phyloP scores from a whole-genome alignment of 2,888 invertebrate genomes.

The Allophyes oxyacanthae region DNA sequence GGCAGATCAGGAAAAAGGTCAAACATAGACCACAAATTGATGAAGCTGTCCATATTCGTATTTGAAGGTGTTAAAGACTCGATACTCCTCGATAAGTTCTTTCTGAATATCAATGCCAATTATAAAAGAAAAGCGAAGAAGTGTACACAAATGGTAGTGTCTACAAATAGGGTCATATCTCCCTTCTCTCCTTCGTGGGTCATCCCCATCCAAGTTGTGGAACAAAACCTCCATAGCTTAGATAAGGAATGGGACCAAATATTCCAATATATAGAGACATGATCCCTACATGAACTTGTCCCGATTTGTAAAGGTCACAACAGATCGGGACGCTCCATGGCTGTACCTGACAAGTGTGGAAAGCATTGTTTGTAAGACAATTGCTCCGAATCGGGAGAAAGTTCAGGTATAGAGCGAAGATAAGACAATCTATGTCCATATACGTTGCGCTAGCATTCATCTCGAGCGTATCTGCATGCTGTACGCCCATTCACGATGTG shows the following conservation, averaged over 20 bases:
- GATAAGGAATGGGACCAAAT: too few relatives aligned
- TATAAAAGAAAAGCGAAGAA: too few relatives aligned
- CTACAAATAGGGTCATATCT: too few relatives aligned
- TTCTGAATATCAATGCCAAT: too few relatives aligned
- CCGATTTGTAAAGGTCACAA: slow-evolving; percentile 1
- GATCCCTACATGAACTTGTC: background rate
- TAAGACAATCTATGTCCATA: slow-evolving; percentile 62
- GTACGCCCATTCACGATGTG: slow-evolving; percentile 59
- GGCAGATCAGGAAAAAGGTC: slow-evolving; percentile 17
- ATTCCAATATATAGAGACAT: background rate
- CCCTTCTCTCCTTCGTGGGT: too few relatives aligned
- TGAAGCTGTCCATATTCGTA: too few relatives aligned
- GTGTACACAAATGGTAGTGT: too few relatives aligned
- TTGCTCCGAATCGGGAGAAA: slow-evolving; percentile 46
- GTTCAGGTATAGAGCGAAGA: slow-evolving; percentile 49
- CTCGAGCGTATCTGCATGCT: slow-evolving; percentile 58
- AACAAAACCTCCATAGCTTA: too few relatives aligned
- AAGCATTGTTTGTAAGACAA: slow-evolving; percentile 4
- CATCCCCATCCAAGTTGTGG: too few relatives aligned
- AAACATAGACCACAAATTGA: too few relatives aligned
- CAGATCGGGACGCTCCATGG: background rate
- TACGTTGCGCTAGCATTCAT: slow-evolving; percentile 67
- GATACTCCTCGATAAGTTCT: too few relatives aligned
- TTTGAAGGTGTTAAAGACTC: too few relatives aligned
- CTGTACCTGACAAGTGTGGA: background rate